Percentiles rank a stretch among this genome's conserved stretches.
Evolutionary conservation across 1,140 invertebrate species (phyloP).

Genomic region (Prorops nasuta): DNA sequence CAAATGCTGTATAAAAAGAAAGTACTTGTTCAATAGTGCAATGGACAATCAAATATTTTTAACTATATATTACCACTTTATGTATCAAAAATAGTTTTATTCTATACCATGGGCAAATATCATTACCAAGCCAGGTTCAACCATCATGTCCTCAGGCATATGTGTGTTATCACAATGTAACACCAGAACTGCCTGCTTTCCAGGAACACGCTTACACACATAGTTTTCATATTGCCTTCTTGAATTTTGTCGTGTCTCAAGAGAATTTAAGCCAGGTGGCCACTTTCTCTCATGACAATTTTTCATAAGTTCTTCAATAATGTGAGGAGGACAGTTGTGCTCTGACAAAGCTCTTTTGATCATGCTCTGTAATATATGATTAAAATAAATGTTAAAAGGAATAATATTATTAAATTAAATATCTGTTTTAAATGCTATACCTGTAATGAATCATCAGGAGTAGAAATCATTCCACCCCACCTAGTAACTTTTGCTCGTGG

Average conservation of each 20-base stretch:
- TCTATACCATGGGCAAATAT: slow-evolving; percentile 98
- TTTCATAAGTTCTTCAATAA: slow-evolving; percentile 93
- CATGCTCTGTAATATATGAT: slow-evolving; percentile 66
- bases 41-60: not conserved
- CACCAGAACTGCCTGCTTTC: slow-evolving; percentile 92
- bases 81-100: slow-evolving; percentile 51
- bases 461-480: slow-evolving; percentile 98
- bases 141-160: slow-evolving; percentile 93
- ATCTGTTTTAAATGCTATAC: slow-evolving; percentile 54
- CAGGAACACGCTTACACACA: slow-evolving; percentile 89
- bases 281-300: slow-evolving; percentile 94
- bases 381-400: not conserved
- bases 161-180: slow-evolving; percentile 92
- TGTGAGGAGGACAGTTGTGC: slow-evolving; percentile 87
- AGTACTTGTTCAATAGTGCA: not conserved
- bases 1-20: not conserved
- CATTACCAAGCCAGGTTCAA: slow-evolving; percentile 96
- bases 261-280: slow-evolving; percentile 87
- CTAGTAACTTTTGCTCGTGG: slow-evolving; percentile 84
- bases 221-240: slow-evolving; percentile 91
- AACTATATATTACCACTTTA: not conserved
- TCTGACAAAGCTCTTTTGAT: slow-evolving; percentile 90
- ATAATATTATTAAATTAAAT: not conserved
- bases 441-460: slow-evolving; percentile 90
- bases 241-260: slow-evolving; percentile 92